Percentiles rank a stretch among this genome's conserved stretches.
These are phyloP conservation scores for Phaetusa simplex DNA, from an alignment of 2,113 vertebrate genomes.

Conservation along the genomic window DNA sequence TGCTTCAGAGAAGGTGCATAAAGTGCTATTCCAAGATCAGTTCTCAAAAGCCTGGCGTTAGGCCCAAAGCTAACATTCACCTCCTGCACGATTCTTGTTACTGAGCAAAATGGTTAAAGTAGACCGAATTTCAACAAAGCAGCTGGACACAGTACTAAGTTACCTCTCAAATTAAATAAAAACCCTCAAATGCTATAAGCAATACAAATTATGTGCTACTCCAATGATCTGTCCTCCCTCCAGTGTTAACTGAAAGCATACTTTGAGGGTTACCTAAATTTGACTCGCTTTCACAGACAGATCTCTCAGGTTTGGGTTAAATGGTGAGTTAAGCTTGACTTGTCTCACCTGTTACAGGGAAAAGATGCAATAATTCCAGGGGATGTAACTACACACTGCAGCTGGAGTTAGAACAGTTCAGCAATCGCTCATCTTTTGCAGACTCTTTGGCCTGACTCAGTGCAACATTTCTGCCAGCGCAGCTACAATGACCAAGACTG, in stretches of 20 bases:
- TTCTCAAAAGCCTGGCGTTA: neutral
- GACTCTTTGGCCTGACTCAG: neutral
- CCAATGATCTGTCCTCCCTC: neutral
- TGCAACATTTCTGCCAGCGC: neutral
- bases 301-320: neutral
- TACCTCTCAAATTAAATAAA: neutral
- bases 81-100: neutral
- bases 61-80: neutral
- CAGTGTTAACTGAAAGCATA: neutral
- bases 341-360: neutral
- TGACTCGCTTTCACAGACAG: neutral
- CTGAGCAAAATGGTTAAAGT: neutral
- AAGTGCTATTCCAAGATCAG: neutral
- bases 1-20: neutral
- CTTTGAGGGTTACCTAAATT: neutral
- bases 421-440: neutral
- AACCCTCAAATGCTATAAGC: neutral
- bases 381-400: neutral
- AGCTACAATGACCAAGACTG: neutral
- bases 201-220: neutral
- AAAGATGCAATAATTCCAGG: neutral
- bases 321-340: neutral
- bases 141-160: neutral
- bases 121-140: neutral
- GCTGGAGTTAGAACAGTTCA: neutral